Evolutionary conservation across 2,888 invertebrate genomes (phyloP), one percentile per base, ranked within the genome.

Genomic region (Tolmerus cingulatus): DNA sequence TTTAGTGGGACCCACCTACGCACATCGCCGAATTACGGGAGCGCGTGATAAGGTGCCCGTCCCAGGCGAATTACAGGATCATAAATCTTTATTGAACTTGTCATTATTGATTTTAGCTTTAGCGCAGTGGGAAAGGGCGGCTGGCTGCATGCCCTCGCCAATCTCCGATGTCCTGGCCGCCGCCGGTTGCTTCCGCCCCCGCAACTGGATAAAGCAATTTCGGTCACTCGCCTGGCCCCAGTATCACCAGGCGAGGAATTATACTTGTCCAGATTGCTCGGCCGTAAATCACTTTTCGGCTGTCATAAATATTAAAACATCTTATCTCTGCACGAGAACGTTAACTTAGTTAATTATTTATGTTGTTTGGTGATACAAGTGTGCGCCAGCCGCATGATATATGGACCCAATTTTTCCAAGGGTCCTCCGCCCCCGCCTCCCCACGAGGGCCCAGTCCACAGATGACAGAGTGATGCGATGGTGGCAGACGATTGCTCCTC

Each of bases 301-400:
- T 92, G 92, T 92, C 92, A 92, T 92, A 92, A 92, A 92, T 92
- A 92, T 92, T 92, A 92, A 92, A 92, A 91, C 91, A 92, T 92
- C 91, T 92, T 92, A 92, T 92, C 92, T 91, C 89, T 88, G 88
- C 88, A 57, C 66, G 76, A 86, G 87, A 87, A 86, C 84, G 90
- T 90, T 90, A 91, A 91, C 91, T 92, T 91, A 90, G 91, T 92
- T 92, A 92, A 92, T 92, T 92, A 92, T 92, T 92, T 92, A 92
- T 92, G 92, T 91, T 90, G 87, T 88, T 87, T 88, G 88, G 87
- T 86, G 77, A 87, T 87, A 87, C 76, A 81, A 86, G 86, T 77
- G 76, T 78, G 76, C 51, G 19, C 40, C 34, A 46, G 5, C 43
- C 77, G 40, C 77, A 86, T 86, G 86, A 86, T 86, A 86, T 79